Percentiles rank a stretch among this genome's conserved stretches.
Evolutionary conservation across 92 coral and sea anemone species (phyloP).

Genomic region (Heteractis magnifica): DNA sequence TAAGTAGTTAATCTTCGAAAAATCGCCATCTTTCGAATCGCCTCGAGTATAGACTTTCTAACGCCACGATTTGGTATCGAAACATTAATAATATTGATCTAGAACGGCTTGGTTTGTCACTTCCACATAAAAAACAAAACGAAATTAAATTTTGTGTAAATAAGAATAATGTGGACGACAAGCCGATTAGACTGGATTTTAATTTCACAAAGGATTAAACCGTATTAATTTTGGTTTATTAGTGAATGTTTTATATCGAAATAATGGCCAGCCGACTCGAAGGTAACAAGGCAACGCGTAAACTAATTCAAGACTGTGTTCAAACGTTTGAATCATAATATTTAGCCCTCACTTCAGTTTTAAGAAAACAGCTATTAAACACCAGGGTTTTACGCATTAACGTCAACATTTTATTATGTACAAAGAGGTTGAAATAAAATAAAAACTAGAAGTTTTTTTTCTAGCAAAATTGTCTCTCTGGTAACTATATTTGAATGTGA

Average conservation of each 20-base stretch:
- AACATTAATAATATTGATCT: not conserved
- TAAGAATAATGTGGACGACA: not conserved
- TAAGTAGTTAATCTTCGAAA: not conserved
- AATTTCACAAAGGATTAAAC: slow-evolving; percentile 19
- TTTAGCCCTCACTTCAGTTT: not conserved
- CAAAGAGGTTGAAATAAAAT: not conserved
- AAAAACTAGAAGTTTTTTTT: not conserved
- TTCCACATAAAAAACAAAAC: not conserved
- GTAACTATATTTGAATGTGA: not conserved
- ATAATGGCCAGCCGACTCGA: not conserved
- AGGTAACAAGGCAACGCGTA: not conserved
- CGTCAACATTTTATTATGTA: not conserved
- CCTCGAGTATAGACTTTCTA: not conserved
- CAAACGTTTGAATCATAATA: not conserved
- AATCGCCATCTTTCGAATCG: not conserved
- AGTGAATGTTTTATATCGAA: slow-evolving; percentile 3
- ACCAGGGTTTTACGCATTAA: not conserved
- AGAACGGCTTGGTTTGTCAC: not conserved
- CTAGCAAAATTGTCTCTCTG: not conserved
- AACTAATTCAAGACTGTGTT: not conserved
- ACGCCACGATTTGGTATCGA: not conserved
- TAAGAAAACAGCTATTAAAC: not conserved
- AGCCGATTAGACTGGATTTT: not conserved
- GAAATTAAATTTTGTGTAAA: not conserved
- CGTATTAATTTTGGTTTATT: slow-evolving; percentile 11